phyloP scores from a whole-genome alignment of 2,888 invertebrate species.

The Amphimallon solstitiale region DNA sequence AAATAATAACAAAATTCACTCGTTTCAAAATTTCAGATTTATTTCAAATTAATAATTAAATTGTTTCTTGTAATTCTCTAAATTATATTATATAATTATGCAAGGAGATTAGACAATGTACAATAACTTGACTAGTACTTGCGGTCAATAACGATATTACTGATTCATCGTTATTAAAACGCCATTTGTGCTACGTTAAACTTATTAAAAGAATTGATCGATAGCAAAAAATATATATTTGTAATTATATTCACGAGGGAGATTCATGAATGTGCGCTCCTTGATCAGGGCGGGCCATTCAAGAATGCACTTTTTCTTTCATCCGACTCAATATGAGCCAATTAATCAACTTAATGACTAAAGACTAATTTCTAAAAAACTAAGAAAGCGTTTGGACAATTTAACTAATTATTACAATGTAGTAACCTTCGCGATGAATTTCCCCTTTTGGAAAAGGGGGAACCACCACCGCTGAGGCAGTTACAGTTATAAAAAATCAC shows the following conservation, averaged over 20 bases:
- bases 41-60: not conserved
- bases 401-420: conserved; percentile 40
- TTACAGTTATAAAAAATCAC: conserved; percentile 38
- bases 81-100: too few relatives aligned
- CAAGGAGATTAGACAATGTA: conserved; percentile 31
- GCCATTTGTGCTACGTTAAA: conserved; percentile 35
- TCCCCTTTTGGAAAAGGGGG: too few relatives aligned
- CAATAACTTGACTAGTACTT: conserved; percentile 52
- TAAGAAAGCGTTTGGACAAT: conserved; percentile 42
- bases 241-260: conserved; percentile 38
- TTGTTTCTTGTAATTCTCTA: conserved; percentile 31
- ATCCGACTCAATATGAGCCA: conserved; percentile 47
- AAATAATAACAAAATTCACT: conserved; percentile 34
- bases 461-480: not conserved
- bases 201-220: conserved; percentile 44
- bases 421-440: not conserved
- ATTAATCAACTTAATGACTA: conserved; percentile 36
- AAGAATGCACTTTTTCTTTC: conserved; percentile 41
- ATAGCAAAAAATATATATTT: conserved; percentile 44
- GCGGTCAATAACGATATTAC: conserved; percentile 28
- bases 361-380: conserved; percentile 35
- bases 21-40: conserved; percentile 24
- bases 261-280: conserved; percentile 48
- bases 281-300: conserved; percentile 49
- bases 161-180: conserved; percentile 18